A percentile compares a stretch with the other conserved stretches of the same genome.
phyloP scores from a whole-genome alignment of 2,113 vertebrate genomes.

The Mionectes macconnelli region DNA sequence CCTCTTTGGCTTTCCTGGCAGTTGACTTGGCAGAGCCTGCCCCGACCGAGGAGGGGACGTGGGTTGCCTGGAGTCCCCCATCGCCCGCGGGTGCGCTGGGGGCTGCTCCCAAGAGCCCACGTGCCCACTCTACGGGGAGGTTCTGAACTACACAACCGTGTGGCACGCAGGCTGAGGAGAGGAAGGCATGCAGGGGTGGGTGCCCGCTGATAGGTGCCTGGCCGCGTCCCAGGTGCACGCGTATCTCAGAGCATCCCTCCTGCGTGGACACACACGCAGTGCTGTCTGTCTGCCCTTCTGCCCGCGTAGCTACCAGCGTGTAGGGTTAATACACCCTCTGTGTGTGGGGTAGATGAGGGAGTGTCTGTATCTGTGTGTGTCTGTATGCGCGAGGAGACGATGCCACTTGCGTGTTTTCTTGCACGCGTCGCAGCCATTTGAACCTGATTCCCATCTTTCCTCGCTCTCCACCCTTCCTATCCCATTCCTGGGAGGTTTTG shows the following conservation, averaged over 20 bases:
- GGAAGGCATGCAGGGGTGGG: neutral
- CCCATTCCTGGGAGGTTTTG: neutral
- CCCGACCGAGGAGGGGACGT: accelerated
- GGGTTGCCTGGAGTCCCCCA: neutral
- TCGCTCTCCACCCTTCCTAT: neutral
- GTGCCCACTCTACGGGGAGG: neutral
- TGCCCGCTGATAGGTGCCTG: neutral
- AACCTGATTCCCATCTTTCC: neutral
- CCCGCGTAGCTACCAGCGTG: accelerated
- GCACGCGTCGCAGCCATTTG: neutral
- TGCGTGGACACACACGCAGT: accelerated
- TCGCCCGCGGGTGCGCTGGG: neutral
- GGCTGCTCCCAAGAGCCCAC: neutral
- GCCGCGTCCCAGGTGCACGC: too few species aligned
- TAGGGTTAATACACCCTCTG: neutral
- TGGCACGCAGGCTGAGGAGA: neutral
- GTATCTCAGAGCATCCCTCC: neutral
- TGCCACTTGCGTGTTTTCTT: neutral
- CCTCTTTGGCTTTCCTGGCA: neutral
- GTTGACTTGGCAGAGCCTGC: neutral
- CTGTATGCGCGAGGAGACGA: too few species aligned
- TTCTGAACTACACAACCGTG: accelerated
- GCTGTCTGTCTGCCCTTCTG: neutral
- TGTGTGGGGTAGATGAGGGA: accelerated
- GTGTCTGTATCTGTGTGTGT: accelerated